These are phyloP conservation scores for Channallabes apus DNA, from an alignment of 2,797 vertebrate genomes.

Conservation along the genomic window DNA sequence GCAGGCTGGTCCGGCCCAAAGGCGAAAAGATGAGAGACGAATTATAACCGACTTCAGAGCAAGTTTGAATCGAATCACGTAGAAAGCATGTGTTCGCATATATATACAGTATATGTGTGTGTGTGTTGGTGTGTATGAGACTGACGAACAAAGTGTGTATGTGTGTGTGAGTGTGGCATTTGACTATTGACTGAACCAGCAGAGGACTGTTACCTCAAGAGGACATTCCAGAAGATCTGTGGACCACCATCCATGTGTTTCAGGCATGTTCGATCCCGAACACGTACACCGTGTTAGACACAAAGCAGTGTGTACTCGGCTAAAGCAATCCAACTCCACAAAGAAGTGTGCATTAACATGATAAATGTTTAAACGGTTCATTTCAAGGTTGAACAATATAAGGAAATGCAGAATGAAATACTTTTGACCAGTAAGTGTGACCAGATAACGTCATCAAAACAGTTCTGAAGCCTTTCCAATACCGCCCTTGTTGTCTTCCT, in stretches of 20 bases:
- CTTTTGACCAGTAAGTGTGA: constrained; percentile 25
- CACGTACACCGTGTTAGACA: constrained; percentile 43
- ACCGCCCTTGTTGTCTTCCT: not conserved
- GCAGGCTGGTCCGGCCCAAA: constrained; percentile 88
- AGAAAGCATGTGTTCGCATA: constrained; percentile 17
- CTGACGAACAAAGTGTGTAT: constrained; percentile 4
- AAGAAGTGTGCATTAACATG: constrained; percentile 2
- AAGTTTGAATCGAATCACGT: constrained; percentile 22
- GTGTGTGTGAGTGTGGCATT: constrained; percentile 6
- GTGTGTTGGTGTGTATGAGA: constrained; percentile 24
- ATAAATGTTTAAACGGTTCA: not conserved
- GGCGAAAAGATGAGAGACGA: constrained; percentile 95
- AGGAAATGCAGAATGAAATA: constrained; percentile 2
- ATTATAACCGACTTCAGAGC: constrained; percentile 73
- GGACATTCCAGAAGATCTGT: constrained; percentile 57
- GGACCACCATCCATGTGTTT: constrained; percentile 26
- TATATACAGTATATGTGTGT: constrained; percentile 26
- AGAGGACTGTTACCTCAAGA: constrained; percentile 39
- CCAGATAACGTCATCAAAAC: constrained; percentile 26
- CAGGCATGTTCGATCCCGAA: not conserved
- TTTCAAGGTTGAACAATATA: constrained; percentile 4
- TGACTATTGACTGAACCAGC: constrained; percentile 30
- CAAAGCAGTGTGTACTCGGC: constrained; percentile 33
- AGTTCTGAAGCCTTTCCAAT: not conserved
- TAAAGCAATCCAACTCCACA: constrained; percentile 14